phyloP scores from a whole-genome alignment of 1,140 invertebrate species.

The Lepidurus apus region DNA sequence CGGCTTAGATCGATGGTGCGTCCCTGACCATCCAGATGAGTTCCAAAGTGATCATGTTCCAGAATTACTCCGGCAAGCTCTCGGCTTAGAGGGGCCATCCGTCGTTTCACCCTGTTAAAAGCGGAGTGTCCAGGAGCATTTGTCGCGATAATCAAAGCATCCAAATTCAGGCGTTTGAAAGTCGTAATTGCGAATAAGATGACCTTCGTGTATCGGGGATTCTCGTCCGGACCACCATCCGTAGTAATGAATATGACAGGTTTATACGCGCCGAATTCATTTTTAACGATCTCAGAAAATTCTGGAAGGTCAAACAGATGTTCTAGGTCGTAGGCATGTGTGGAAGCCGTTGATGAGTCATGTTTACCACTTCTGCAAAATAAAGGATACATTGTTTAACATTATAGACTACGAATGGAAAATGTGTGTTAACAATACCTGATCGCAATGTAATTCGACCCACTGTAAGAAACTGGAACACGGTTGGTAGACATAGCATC shows the following conservation, averaged over 20 bases:
- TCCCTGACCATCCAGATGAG: slow-evolving; percentile 43
- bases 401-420: background rate
- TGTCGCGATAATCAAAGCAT: slow-evolving; percentile 45
- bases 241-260: slow-evolving; percentile 44
- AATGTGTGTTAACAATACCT: background rate
- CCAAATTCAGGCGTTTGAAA: slow-evolving; percentile 45
- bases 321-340: slow-evolving; percentile 43
- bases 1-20: slow-evolving; percentile 43
- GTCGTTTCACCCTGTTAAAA: slow-evolving; percentile 42
- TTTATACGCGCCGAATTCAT: slow-evolving; percentile 41
- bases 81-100: slow-evolving; percentile 45
- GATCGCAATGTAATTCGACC: slow-evolving; percentile 47
- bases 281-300: slow-evolving; percentile 38
- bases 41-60: slow-evolving; percentile 44
- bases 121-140: slow-evolving; percentile 46
- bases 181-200: slow-evolving; percentile 42
- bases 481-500: slow-evolving; percentile 39
- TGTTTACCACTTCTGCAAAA: slow-evolving; percentile 41
- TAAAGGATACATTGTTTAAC: background rate
- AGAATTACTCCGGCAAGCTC: slow-evolving; percentile 45
- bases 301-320: slow-evolving; percentile 38
- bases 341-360: slow-evolving; percentile 40
- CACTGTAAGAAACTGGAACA: slow-evolving; percentile 42
- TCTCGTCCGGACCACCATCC: slow-evolving; percentile 47
- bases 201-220: slow-evolving; percentile 44